Evolutionary conservation across 2,888 invertebrate genomes (phyloP), one percentile per base, ranked within the genome.

Genomic region (Drosophila parthenogenetica): DNA sequence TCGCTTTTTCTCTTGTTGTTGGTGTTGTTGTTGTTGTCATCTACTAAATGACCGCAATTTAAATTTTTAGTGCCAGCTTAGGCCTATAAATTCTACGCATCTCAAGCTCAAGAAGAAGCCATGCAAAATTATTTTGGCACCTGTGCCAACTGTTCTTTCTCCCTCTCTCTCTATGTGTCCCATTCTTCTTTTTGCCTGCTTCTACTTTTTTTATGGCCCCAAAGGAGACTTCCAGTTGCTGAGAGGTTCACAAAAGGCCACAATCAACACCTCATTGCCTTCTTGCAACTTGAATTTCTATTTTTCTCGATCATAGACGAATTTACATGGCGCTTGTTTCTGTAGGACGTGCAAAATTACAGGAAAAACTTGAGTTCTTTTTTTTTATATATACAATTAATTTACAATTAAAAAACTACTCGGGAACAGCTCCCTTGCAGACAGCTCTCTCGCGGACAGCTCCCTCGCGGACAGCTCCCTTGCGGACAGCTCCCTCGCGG

Each of bases 1-100:
- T 29, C 40, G 58, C 17, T 49, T 2, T 32, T 13, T 40, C 32
- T 63, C 10, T 42, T 57, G 49, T 39, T 61, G 49, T 29, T 50
- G 49, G 19, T 50, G 49, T 37, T 50, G 50, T 14, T 43, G 37
- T 45, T 65, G 60, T 42, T 60, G 58, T 57, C 58, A 63, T 43
- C 69, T 70, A 86, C 83, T 83, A 83, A 83, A 83, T 83, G 87
- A 84, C 73, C 51, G 81, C 81, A 79, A 84, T 83, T 83, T 84
- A 79, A 83, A 87, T 81, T 87, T 83, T 84, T 87, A 83, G 81
- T 79, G 79, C 81, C 83, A 40, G 48, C 70, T 48, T 57, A 70
- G 67, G 75, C 66, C 84, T 67, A 87, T 87, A 87, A 83, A 83
- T 87, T 79, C 72, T 62, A 65, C 73, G 45, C 69, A 65, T 60